Evolutionary conservation across 2,888 invertebrate genomes (phyloP), one percentile per base, ranked within the genome.

Genomic region (Rotaria sp.): DNA sequence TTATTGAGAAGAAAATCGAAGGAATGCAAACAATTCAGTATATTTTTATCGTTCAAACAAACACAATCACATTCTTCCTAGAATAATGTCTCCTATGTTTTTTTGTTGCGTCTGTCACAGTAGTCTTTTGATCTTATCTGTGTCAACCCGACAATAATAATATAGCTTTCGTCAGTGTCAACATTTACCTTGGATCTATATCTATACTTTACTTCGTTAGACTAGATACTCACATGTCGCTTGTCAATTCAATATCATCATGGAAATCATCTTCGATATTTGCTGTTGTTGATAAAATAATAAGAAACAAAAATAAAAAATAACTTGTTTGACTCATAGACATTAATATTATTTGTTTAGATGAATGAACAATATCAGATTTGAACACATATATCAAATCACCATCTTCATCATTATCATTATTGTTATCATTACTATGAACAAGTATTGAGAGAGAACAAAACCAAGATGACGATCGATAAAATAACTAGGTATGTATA

Each of bases 211-310:
- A 2, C 1, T 67, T 67, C 3, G 3, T 30, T 30, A 59, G 3
- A 59, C 13, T n/a, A 59, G n/a, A 59, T 59, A 67, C 67, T 67
- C 21, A 67, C 67, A 67, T 67, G 3, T 67, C 67, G 18, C 67
- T 67, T 35, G 67, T 67, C 67, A 67, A 38, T 67, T 67, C 67
- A 35, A 67, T 35, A 38, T 67, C 67, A 67, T 38, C 67, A 67
- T 35, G 38, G 67, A 38, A 67, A 35, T 38, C 8, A 21, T 67
- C 18, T 35, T 67, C 67, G 18, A 67, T 67, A 35, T 67, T 67
- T 67, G 35, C 18, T 35, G 67, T 35, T 67, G 35, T 35, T 59
- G 30, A 59, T 59, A 30, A 13, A 11, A n/a, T 30, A 59, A 38
- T 35, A 30, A 67, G 30, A 13, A 67, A 7, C 5, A 67, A 35